Conservation (phyloP, 2,113 vertebrate genomes). For the Oxygymnocypris stewartii region DNA sequence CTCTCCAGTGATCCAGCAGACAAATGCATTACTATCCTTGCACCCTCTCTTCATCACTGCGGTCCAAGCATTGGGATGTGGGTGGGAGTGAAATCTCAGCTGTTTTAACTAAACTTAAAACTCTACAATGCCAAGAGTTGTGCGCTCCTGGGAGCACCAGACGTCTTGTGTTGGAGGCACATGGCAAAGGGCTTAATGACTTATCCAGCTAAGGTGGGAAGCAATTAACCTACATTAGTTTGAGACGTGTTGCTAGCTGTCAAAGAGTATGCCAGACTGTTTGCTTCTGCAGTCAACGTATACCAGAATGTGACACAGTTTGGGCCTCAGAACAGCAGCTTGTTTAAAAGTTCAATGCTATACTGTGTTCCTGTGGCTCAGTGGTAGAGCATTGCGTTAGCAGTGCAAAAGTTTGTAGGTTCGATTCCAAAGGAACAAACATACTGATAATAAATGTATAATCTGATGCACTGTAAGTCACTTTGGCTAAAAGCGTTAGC, state of each 20-base stretch:
- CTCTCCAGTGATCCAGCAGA: constrained; percentile 59
- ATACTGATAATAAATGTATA: too few species aligned
- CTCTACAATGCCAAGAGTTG: constrained; percentile 7
- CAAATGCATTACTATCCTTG: constrained; percentile 65
- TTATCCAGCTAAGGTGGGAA: constrained; percentile 40
- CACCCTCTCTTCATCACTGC: constrained; percentile 30
- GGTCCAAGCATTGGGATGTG: not conserved
- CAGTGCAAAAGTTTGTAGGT: too few species aligned
- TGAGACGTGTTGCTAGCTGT: constrained; percentile 26
- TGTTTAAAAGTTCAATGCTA: not conserved
- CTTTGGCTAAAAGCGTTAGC: too few species aligned
- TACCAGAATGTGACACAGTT: not conserved
- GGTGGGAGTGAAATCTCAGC: constrained; percentile 47
- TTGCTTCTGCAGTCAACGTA: not conserved
- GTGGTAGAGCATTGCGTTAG: too few species aligned
- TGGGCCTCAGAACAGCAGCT: constrained; percentile 4
- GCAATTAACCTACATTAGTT: constrained; percentile 53
- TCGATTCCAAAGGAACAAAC: too few species aligned
- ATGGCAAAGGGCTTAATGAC: constrained; percentile 50
- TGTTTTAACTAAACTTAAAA: constrained; percentile 19
- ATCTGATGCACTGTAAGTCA: too few species aligned
- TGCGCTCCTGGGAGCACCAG: constrained; percentile 17
- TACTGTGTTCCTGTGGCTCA: too few species aligned
- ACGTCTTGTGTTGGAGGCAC: constrained; percentile 22
- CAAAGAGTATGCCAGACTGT: not conserved